Conservation (phyloP, 2,888 invertebrate genomes). For the Lomographa bimaculata region DNA sequence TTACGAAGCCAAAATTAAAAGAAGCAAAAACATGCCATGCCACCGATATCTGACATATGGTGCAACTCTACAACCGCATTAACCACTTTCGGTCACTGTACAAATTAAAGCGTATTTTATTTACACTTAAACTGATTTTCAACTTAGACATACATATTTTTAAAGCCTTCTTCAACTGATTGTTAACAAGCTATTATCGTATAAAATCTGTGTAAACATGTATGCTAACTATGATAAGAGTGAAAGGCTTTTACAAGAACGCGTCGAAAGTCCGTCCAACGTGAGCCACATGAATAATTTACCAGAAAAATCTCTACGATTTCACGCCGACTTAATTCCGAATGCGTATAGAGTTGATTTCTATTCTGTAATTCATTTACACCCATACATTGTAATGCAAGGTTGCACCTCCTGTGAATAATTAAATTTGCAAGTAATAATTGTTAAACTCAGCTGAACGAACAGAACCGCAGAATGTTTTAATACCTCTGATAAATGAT, state of each 20-base stretch:
- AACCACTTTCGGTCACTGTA: conserved; percentile 19
- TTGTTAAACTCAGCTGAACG: conserved; percentile 11
- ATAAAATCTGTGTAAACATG: conserved; percentile 36
- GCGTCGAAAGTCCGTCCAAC: conserved; percentile 76
- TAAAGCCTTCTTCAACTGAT: conserved; percentile 5
- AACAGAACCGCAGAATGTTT: background rate
- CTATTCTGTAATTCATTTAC: conserved; percentile 78
- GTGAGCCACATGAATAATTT: conserved; percentile 82
- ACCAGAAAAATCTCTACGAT: conserved; percentile 83
- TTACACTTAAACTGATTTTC: conserved; percentile 2
- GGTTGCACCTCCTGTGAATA: conserved; percentile 49
- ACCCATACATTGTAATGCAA: conserved; percentile 59
- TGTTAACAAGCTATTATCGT: conserved; percentile 7
- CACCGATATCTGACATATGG: conserved; percentile 27
- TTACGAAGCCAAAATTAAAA: too few relatives aligned
- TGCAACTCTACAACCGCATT: conserved; percentile 23
- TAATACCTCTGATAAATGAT: conserved; percentile 15
- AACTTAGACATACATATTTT: too few relatives aligned
- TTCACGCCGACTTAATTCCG: conserved; percentile 79
- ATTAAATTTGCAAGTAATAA: conserved; percentile 33
- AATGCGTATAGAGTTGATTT: conserved; percentile 70
- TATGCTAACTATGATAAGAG: conserved; percentile 68
- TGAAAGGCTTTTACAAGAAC: conserved; percentile 80
- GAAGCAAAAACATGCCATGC: too few relatives aligned
- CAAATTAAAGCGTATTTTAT: conserved; percentile 23